Percentiles rank a stretch among this genome's conserved stretches.
phyloP scores from a whole-genome alignment of 2,797 vertebrate species.

The Neosalanx taihuensis region DNA sequence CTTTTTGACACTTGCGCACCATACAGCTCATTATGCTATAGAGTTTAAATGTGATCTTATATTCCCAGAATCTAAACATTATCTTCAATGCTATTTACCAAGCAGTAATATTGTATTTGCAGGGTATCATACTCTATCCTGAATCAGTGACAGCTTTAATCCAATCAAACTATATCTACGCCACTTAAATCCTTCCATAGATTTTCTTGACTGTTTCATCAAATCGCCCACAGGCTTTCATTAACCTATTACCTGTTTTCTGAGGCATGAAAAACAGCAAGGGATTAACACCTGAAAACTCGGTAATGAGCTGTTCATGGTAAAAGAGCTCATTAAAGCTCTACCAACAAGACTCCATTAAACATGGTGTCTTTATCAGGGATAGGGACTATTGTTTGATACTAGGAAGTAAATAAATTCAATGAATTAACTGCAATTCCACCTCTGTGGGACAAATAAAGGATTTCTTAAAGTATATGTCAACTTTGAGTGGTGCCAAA shows the following conservation, averaged over 20 bases:
- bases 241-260: constrained; percentile 14
- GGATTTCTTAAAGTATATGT: background rate
- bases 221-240: constrained; percentile 17
- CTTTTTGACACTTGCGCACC: no score
- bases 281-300: constrained; percentile 13
- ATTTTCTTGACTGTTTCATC: constrained; percentile 15
- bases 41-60: no score
- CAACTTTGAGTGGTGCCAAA: background rate
- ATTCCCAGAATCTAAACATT: background rate
- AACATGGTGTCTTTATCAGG: background rate
- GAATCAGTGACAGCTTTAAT: constrained; percentile 1
- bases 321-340: constrained; percentile 12
- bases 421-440: background rate
- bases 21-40: background rate
- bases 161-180: constrained; percentile 8
- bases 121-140: background rate
- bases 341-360: background rate
- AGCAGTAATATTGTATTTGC: background rate
- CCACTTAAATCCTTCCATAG: constrained; percentile 1
- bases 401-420: background rate
- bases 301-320: background rate
- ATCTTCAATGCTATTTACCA: background rate
- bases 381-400: background rate
- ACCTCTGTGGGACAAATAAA: no score
- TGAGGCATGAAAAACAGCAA: constrained; percentile 6